phyloP scores from a whole-genome alignment of 2,888 invertebrate genomes.

The Xanthorhoe spadicearia region DNA sequence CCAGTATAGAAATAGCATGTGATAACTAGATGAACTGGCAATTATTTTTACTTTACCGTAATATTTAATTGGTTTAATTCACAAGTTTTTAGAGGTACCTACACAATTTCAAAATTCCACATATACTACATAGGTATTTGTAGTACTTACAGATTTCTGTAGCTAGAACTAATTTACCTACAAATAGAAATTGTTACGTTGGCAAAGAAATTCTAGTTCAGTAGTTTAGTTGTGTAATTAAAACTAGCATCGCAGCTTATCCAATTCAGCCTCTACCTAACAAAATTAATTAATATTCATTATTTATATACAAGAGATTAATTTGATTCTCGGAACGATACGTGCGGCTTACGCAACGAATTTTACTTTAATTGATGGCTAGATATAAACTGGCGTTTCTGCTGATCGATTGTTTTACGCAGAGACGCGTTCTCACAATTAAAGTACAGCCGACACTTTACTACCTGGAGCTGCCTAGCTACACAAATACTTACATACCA shows the following conservation, averaged over 20 bases:
- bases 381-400: constrained; percentile 41
- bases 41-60: too few relatives aligned
- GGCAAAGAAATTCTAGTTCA: not conserved
- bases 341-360: constrained; percentile 36
- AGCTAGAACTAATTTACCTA: too few relatives aligned
- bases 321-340: constrained; percentile 34
- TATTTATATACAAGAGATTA: constrained; percentile 24
- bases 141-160: too few relatives aligned
- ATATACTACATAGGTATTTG: too few relatives aligned
- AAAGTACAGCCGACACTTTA: constrained; percentile 44
- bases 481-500: not conserved
- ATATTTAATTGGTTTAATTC: too few relatives aligned
- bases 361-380: constrained; percentile 41
- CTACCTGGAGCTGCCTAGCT: not conserved
- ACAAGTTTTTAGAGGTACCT: too few relatives aligned
- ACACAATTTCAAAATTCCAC: too few relatives aligned
- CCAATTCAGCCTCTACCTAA: constrained; percentile 22
- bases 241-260: constrained; percentile 4
- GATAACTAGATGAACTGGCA: too few relatives aligned
- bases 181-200: too few relatives aligned
- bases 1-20: too few relatives aligned
- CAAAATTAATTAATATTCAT: constrained; percentile 31
- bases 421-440: constrained; percentile 57
- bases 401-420: constrained; percentile 44
- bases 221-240: constrained; percentile 14